Percentiles rank a stretch among this genome's conserved stretches.
Conservation (phyloP, 2,888 invertebrate species). For the Liposcelis brunnea region DNA sequence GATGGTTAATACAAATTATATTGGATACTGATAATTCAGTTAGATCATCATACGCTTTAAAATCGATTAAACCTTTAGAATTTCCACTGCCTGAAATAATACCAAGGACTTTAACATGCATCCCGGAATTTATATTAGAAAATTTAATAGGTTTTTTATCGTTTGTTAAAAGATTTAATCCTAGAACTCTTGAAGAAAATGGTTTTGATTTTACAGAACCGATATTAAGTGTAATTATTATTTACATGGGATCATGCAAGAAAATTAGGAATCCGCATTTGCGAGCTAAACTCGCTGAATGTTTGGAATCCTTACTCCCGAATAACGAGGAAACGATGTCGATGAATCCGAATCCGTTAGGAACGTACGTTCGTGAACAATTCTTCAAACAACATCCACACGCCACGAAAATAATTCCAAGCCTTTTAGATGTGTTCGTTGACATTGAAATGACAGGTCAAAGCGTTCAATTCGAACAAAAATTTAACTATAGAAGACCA, state of each 20-base stretch:
- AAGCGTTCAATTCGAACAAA: constrained; percentile 89
- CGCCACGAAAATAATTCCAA: constrained; percentile 52
- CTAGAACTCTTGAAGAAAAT: constrained; percentile 44
- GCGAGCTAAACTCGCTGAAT: constrained; percentile 77
- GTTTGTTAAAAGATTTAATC: constrained; percentile 28
- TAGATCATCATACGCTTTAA: constrained; percentile 40
- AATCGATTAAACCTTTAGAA: constrained; percentile 31
- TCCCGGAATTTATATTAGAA: constrained; percentile 46
- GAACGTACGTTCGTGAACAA: constrained; percentile 11
- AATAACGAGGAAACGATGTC: constrained; percentile 39
- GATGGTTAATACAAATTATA: constrained; percentile 75
- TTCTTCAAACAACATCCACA: constrained; percentile 53
- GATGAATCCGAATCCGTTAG: constrained; percentile 24
- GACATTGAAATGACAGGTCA: constrained; percentile 95
- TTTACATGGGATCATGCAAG: constrained; percentile 72
- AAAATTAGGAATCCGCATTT: constrained; percentile 82
- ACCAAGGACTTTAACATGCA: constrained; percentile 51
- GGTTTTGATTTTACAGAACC: constrained; percentile 45
- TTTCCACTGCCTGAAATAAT: constrained; percentile 47
- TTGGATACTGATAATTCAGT: constrained; percentile 27
- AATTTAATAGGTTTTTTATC: constrained; percentile 3
- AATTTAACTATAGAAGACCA: constrained; percentile 88
- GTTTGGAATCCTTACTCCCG: constrained; percentile 72
- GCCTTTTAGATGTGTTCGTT: constrained; percentile 82
- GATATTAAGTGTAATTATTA: constrained; percentile 59